A percentile compares a stretch with the other conserved stretches of the same genome.
Evolutionary conservation across 2,797 vertebrate genomes (phyloP).

Genomic region (Typhlichthys eigenmanni): DNA sequence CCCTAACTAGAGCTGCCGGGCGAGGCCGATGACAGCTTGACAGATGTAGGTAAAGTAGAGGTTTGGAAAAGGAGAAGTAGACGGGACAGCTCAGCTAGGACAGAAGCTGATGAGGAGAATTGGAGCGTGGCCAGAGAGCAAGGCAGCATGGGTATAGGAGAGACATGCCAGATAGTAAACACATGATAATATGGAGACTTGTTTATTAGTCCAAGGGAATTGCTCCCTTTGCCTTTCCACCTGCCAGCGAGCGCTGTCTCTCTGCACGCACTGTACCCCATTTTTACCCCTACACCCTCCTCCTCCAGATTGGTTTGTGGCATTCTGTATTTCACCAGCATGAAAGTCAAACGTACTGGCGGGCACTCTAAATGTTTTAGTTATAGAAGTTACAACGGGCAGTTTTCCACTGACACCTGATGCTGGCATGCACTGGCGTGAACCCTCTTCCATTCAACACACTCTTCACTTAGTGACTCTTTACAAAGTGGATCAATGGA

Average conservation of each 20-base stretch:
- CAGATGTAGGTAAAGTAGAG: constrained; percentile 56
- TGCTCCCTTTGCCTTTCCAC: constrained; percentile 14
- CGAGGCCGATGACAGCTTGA: constrained; percentile 69
- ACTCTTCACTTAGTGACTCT: no score
- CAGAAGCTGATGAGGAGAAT: constrained; percentile 2
- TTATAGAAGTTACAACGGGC: no score
- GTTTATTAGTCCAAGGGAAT: constrained; percentile 70
- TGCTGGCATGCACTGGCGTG: no score
- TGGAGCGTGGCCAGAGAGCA: constrained; percentile 14
- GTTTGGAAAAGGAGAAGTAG: constrained; percentile 25
- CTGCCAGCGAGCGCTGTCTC: constrained; percentile 27
- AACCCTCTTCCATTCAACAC: no score
- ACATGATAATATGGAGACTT: constrained; percentile 69
- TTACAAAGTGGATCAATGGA: no score
- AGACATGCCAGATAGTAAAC: constrained; percentile 75
- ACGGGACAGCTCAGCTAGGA: constrained; percentile 8
- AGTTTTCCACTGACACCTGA: no score
- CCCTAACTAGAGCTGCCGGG: constrained; percentile 65
- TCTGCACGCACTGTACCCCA: constrained; percentile 20
- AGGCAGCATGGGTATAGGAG: constrained; percentile 16
- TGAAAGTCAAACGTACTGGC: no score
- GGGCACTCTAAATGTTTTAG: no score
- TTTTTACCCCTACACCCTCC: constrained; percentile 23
- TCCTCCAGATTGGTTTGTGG: not conserved
- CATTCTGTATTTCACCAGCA: no score